Percentiles rank a stretch among this genome's conserved stretches.
These are phyloP conservation scores for Empis stercorea DNA, from an alignment of 2,888 invertebrate genomes.

Conservation along the genomic window DNA sequence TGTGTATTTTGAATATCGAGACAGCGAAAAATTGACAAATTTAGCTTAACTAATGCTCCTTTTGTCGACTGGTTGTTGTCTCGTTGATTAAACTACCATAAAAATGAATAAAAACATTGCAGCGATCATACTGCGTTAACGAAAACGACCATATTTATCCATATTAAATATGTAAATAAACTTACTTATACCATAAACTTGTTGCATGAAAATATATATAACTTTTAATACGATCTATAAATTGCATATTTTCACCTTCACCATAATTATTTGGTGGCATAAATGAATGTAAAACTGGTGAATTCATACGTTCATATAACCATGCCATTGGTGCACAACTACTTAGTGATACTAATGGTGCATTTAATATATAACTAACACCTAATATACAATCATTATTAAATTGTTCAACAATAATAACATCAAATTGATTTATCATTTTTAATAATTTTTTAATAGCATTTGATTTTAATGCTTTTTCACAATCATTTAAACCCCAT, in stretches of 20 bases:
- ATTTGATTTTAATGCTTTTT: constrained; percentile 21
- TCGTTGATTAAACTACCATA: no score
- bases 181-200: constrained; percentile 22
- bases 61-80: no score
- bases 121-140: no score
- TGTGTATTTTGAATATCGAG: no score
- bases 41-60: no score
- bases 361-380: constrained; percentile 45
- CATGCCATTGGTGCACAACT: constrained; percentile 47
- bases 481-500: constrained; percentile 24
- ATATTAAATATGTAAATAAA: no score
- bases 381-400: constrained; percentile 55
- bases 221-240: constrained; percentile 36
- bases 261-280: constrained; percentile 40
- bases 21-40: no score
- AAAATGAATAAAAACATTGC: no score
- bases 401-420: constrained; percentile 54
- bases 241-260: constrained; percentile 32
- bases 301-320: constrained; percentile 40
- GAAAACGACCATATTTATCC: no score
- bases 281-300: constrained; percentile 43
- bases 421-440: constrained; percentile 43
- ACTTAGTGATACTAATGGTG: constrained; percentile 44
- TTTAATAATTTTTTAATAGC: constrained; percentile 18
- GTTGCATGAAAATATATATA: constrained; percentile 19